Conservation (phyloP, 2,888 invertebrate genomes). For the Julus scanicus region DNA sequence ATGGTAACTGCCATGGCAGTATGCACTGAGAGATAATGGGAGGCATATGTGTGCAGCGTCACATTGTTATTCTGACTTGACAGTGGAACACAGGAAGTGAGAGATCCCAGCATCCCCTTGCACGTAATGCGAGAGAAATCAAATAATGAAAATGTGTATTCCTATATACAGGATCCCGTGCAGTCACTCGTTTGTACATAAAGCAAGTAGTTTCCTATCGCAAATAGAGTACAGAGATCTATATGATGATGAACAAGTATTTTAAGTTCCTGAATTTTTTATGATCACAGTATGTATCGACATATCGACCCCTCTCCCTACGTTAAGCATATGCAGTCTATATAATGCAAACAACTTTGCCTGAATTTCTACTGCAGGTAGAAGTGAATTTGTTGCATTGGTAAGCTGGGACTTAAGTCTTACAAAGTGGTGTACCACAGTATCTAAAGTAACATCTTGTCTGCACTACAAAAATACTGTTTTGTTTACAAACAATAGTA, state of each 20-base stretch:
- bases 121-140: conserved; percentile 24
- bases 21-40: background rate
- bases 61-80: conserved; percentile 25
- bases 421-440: too few relatives aligned
- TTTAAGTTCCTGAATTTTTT: conserved; percentile 22
- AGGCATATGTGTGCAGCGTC: background rate
- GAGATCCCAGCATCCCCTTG: conserved; percentile 9
- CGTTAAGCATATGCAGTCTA: background rate
- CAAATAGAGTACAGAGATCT: background rate
- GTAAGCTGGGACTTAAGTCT: too few relatives aligned
- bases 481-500: too few relatives aligned
- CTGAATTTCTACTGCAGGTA: background rate
- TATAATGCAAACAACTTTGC: background rate
- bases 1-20: background rate
- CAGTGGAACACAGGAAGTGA: conserved; percentile 20
- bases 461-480: too few relatives aligned
- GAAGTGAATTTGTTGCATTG: too few relatives aligned
- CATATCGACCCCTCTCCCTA: background rate
- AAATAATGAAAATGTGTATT: background rate
- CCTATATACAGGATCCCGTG: background rate
- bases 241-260: background rate
- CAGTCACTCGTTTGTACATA: background rate
- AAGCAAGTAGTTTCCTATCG: background rate
- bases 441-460: too few relatives aligned
- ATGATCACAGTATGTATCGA: background rate